Evolutionary conservation across 2,888 invertebrate genomes (phyloP).

Genomic region (Sthenelais limicola): DNA sequence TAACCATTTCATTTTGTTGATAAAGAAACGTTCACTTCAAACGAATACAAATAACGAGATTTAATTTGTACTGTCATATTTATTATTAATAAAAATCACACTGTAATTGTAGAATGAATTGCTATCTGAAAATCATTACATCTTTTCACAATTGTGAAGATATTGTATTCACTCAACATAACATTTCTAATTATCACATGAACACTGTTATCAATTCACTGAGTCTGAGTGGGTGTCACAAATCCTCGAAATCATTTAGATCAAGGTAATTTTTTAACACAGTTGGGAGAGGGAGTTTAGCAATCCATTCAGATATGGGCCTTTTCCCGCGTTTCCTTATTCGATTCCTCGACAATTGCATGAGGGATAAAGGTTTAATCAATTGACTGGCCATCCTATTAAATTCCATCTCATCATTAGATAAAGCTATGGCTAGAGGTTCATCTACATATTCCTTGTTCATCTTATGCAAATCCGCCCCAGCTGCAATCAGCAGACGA

Average conservation of each 20-base stretch:
- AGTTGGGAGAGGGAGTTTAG: constrained; percentile 28
- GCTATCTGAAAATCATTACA: no score
- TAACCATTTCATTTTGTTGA: no score
- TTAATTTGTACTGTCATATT: no score
- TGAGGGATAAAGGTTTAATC: not conserved
- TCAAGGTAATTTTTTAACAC: constrained; percentile 22
- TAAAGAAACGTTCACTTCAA: no score
- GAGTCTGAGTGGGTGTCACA: constrained; percentile 14
- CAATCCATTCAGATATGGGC: not conserved
- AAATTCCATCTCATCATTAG: constrained; percentile 12
- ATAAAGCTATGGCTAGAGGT: not conserved
- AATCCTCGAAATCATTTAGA: constrained; percentile 21
- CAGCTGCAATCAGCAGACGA: constrained; percentile 23
- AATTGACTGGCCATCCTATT: not conserved
- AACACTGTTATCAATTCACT: no score
- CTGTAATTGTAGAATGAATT: no score
- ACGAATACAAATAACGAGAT: no score
- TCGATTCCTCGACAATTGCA: constrained; percentile 1
- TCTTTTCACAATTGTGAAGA: no score
- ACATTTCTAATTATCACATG: no score
- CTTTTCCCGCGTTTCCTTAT: not conserved
- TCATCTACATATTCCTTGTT: not conserved
- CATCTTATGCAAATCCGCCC: not conserved
- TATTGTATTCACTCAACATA: no score
- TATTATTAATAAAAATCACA: no score